Percentiles rank a stretch among this genome's conserved stretches.
Evolutionary conservation across 2,113 vertebrate species (phyloP).

Genomic region (Percina caprodes): DNA sequence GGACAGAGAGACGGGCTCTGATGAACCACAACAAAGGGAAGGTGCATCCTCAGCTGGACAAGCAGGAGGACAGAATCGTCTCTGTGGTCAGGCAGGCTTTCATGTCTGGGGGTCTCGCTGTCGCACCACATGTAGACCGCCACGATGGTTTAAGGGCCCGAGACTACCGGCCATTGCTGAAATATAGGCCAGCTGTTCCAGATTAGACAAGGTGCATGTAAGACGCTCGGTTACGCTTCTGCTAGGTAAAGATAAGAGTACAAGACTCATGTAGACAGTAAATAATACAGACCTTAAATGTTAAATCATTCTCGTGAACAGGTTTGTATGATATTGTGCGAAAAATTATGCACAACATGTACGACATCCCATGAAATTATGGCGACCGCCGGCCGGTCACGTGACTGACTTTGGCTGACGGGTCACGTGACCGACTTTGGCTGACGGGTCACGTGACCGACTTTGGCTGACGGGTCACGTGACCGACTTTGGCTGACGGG

Average conservation of each 20-base stretch:
- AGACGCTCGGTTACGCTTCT: background rate
- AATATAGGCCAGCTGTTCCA: conserved; percentile 21
- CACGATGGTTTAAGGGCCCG: conserved; percentile 40
- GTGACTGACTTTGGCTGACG: too few species aligned
- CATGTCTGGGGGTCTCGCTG: too few species aligned
- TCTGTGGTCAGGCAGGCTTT: background rate
- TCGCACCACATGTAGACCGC: conserved; percentile 10
- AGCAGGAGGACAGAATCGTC: background rate
- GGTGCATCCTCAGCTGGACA: rapidly evolving
- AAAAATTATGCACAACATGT: too few species aligned
- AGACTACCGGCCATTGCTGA: conserved; percentile 64
- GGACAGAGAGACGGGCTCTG: background rate
- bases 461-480: too few species aligned
- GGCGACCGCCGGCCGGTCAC: too few species aligned
- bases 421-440: too few species aligned
- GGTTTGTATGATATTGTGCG: too few species aligned
- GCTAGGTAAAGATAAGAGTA: background rate
- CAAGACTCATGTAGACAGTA: background rate
- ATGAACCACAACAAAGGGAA: background rate
- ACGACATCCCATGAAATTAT: too few species aligned
- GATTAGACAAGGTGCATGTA: background rate
- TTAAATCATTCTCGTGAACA: too few species aligned
- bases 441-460: too few species aligned
- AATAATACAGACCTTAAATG: background rate
- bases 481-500: too few species aligned